A percentile compares a stretch with the other conserved stretches of the same genome.
Evolutionary conservation across 2,797 vertebrate genomes (phyloP).

Genomic region (Gallinago stenura): DNA sequence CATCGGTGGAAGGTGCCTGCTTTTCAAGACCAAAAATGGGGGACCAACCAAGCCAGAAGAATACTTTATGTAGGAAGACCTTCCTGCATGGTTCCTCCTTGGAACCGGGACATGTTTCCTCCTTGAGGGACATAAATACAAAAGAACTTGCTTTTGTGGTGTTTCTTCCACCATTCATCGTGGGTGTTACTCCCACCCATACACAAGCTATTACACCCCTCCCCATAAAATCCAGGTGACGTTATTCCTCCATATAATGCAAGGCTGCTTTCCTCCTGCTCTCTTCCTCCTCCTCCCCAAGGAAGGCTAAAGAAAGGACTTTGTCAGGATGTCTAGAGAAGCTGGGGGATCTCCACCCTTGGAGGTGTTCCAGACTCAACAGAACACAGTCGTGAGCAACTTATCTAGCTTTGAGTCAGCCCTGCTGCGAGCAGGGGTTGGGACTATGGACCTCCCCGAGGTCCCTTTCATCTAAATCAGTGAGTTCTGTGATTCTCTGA

Average conservation of each 20-base stretch:
- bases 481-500: not conserved
- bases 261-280: not conserved
- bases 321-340: not conserved
- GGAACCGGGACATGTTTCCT: not conserved
- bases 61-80: not conserved
- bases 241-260: not conserved
- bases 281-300: slow-evolving; percentile 17
- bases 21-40: not conserved
- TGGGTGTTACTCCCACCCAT: not conserved
- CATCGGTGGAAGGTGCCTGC: not conserved
- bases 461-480: not conserved
- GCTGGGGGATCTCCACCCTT: not conserved
- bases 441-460: not conserved
- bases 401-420: not conserved
- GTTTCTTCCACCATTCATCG: not conserved
- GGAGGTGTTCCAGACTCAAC: not conserved
- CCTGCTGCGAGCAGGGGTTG: not conserved
- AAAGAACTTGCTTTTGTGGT: not conserved
- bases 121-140: not conserved
- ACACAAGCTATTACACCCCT: not conserved
- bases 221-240: not conserved
- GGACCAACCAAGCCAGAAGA: not conserved
- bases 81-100: not conserved
- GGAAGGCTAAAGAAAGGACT: not conserved
- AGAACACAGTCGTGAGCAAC: not conserved